Conservation (phyloP, 1,140 invertebrate species). For the Leptinotarsa defecta region DNA sequence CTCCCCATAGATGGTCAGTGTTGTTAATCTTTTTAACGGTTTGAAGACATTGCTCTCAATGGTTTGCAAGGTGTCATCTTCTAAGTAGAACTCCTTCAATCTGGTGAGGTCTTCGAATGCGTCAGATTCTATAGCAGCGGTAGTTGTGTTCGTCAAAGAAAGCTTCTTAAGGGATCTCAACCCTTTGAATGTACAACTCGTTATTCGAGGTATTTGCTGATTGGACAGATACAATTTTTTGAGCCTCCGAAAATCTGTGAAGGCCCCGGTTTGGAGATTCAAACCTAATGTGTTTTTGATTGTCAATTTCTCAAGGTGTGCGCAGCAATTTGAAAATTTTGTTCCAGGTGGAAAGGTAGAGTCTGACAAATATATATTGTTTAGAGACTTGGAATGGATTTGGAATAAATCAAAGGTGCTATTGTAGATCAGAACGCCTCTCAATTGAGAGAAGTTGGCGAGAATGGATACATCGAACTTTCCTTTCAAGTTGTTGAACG, state of each 20-base stretch:
- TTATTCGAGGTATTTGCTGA: not conserved
- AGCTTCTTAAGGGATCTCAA: not conserved
- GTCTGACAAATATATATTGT: not conserved
- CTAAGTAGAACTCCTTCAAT: not conserved
- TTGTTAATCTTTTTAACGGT: not conserved
- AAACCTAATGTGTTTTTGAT: conserved; percentile 6
- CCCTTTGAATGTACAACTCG: not conserved
- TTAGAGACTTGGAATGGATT: not conserved
- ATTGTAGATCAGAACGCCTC: not conserved
- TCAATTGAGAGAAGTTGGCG: not conserved
- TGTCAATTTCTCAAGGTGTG: not conserved
- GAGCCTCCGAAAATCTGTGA: not conserved
- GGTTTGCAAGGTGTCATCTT: not conserved
- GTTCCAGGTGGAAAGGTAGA: not conserved
- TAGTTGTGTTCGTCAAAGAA: conserved; percentile 3
- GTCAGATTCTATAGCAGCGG: not conserved
- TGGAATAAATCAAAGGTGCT: not conserved
- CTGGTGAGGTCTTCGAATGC: not conserved
- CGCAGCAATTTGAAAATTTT: not conserved
- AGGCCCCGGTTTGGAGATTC: not conserved
- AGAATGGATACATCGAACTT: not conserved
- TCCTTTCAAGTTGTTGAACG: not conserved
- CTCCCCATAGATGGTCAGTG: conserved; percentile 10
- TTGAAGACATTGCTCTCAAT: not conserved
- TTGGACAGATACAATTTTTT: not conserved